A percentile compares a stretch with the other conserved stretches of the same genome.
These are phyloP conservation scores for Rhinichthys klamathensis DNA, from an alignment of 2,113 vertebrate species.

Conservation along the genomic window DNA sequence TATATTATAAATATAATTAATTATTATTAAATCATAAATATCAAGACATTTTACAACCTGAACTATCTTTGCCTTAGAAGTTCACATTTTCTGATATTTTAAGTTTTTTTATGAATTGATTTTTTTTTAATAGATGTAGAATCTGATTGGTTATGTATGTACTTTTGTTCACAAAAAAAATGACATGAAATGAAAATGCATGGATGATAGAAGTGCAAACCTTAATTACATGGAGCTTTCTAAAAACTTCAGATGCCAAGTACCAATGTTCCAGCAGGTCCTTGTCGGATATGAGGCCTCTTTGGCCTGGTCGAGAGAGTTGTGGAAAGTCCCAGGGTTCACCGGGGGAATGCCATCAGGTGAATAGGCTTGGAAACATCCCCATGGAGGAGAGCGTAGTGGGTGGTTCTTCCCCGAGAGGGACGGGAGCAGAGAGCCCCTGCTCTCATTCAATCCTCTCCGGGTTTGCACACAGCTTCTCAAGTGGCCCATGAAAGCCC, in stretches of 20 bases:
- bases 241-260: constrained; percentile 27
- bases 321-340: constrained; percentile 42
- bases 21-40: not conserved
- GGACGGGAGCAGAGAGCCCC: constrained; percentile 36
- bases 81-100: too few relatives aligned
- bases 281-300: not conserved
- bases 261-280: not conserved
- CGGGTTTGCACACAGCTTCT: constrained; percentile 63
- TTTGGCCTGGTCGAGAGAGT: constrained; percentile 3
- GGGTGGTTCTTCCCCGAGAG: constrained; percentile 17
- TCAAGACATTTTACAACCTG: too few relatives aligned
- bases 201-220: not conserved
- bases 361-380: constrained; percentile 48
- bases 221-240: not conserved
- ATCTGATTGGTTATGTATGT: too few relatives aligned
- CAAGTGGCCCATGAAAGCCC: constrained; percentile 70
- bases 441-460: constrained; percentile 66
- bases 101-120: not conserved
- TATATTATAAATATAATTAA: not conserved
- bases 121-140: not conserved
- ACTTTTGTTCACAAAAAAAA: not conserved
- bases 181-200: not conserved
- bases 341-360: constrained; percentile 50
- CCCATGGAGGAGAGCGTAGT: constrained; percentile 35
- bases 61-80: too few relatives aligned